Evolutionary conservation across 2,113 vertebrate genomes (phyloP).

Genomic region (Calidris pygmaea): DNA sequence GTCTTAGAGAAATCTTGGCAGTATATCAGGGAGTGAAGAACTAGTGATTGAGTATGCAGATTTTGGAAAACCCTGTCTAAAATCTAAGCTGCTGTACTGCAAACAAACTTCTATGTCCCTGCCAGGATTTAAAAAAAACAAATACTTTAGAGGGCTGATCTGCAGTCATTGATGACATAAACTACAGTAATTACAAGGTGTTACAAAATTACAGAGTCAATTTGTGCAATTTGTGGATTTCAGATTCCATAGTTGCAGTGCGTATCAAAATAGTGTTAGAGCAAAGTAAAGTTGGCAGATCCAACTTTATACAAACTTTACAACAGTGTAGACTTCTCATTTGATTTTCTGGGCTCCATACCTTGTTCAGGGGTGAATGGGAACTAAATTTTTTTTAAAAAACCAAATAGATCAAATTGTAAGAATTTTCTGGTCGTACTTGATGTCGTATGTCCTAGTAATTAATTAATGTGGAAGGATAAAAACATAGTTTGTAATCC

Average conservation of each 20-base stretch:
- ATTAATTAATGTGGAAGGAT: neutral
- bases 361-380: neutral
- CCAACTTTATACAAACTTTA: neutral
- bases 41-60: neutral
- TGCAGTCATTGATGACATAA: neutral
- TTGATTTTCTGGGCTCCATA: neutral
- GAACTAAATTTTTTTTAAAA: neutral
- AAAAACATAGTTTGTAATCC: neutral
- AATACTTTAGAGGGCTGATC: neutral
- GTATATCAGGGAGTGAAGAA: neutral
- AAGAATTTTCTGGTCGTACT: neutral
- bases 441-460: neutral
- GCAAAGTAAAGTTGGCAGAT: neutral
- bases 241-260: neutral
- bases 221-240: neutral
- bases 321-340: neutral
- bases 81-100: neutral
- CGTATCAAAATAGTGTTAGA: neutral
- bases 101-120: slow-evolving; percentile 20
- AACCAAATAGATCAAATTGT: neutral
- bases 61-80: neutral
- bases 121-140: neutral
- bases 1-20: neutral
- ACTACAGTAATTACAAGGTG: neutral
- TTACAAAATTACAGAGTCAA: neutral